Evolutionary conservation across 2,113 vertebrate genomes (phyloP), one percentile per base, ranked within the genome.

Genomic region (Zosterops pallidus): DNA sequence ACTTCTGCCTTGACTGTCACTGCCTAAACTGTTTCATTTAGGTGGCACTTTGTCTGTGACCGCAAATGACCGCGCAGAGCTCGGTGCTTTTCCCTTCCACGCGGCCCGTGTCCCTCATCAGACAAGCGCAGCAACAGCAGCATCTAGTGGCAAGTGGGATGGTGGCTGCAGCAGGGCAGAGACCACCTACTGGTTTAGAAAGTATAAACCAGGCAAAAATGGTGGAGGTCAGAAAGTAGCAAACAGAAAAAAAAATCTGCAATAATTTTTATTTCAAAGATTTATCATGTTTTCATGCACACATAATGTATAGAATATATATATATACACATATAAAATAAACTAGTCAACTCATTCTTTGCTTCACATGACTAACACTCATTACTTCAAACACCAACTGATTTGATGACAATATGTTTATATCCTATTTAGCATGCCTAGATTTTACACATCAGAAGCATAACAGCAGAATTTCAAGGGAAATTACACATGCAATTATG

Each of bases 31-130:
- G 7, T 16, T 19, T 12, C 3, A n/a, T 41, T 87, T 57, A 29
- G 5, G 12, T 4, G 50, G 24, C n/a, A 17, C 7, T 50, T 50
- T 9, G 50, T 8, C 35, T 68, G 47, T 56, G 47, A 42, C 28
- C 0, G 0, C 60, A 64, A 55, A 68, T 1, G 68, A 63, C 22
- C 0, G 1, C 3, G 1, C 2, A 37, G 18, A 39, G 22, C 8
- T 67, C 37, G 7, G 9, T 1, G 14, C 18, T 3, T 41, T 44
- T 5, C 4, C 11, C n/a, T 17, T 15, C n/a, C 13, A 3, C 21
- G 2, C 0, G 4, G 14, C 28, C 8, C 31, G 2, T 4, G 33
- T 10, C 31, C 5, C 31, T 2, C 62, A 16, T 17, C 33, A 68
- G 31, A 71, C 8, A 31, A 29, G 35, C 4, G 29, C 82, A 67